Base-by-base conservation (phyloP, 2,113 vertebrate genomes). In the Camelus dromedarius region DNA sequence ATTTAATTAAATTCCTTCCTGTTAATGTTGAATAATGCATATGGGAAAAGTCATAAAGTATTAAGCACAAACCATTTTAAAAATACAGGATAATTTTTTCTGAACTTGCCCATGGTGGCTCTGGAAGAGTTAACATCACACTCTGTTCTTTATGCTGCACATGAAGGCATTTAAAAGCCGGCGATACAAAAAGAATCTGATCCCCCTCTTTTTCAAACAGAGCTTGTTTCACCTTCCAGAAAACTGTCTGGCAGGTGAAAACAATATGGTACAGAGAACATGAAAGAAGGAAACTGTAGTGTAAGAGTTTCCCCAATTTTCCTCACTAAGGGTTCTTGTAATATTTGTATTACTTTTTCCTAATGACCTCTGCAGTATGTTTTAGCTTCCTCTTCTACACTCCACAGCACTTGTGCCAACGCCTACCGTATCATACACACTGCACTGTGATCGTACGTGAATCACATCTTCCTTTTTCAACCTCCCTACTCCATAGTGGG, bases 81-180 rank as follows among this genome's bases (percentile, higher is more conserved):
- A 92, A 82, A 83, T 38, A 64, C 9, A 64, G 52, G 56, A 76
- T 60, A 81, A 89, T 72, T 93, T 93, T 46, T 50, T 73, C 24
- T 67, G 58, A 95, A 13, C 30, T 93, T 89, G 90, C 54, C 66
- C 48, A 0, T 16, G 32, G 50, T 54, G 50, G 48, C n/a, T 67
- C 28, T 85, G 66, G 4, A 54, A 76, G 50, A 84, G 26, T 76
- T 82, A 54, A 70, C 28, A 35, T 54, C 14, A 9, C 62, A 91
- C 77, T 70, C 46, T n/a, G 35, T 95, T 92, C 54, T 95, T 96
- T 19, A 66, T 58, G 28, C 38, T 67, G 19, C 24, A 70, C 18
- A 18, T 52, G 73, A 81, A 81, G 38, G 58, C 46, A 54, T 62
- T 90, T 95, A 38, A 64, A 82, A 90, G 32, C 15, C 52, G 76